Conservation (phyloP, 2,888 invertebrate genomes). For the Stenichneumon culpator region DNA sequence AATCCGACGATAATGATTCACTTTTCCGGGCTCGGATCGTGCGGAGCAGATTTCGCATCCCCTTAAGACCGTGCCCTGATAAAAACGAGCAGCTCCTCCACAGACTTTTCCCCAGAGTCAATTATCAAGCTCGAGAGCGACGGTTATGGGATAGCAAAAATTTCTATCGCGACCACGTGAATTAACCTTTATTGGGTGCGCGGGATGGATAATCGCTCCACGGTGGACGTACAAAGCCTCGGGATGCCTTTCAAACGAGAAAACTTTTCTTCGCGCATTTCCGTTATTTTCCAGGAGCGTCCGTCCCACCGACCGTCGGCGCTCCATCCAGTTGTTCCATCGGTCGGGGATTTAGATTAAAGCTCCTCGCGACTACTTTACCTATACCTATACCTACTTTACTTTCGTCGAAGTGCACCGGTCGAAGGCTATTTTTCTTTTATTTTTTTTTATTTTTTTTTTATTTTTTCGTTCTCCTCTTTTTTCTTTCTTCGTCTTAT, state of each 20-base stretch:
- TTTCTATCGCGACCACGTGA: constrained; percentile 28
- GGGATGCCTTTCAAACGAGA: constrained; percentile 74
- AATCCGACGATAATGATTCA: too few species aligned
- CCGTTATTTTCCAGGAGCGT: constrained; percentile 72
- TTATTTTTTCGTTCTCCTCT: constrained; percentile 7
- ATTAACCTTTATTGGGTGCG: constrained; percentile 25
- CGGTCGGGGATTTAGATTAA: constrained; percentile 48
- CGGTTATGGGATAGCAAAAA: neutral
- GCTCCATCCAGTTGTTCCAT: constrained; percentile 32
- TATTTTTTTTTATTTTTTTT: constrained; percentile 6
- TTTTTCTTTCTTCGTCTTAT: neutral
- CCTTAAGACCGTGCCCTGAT: too few species aligned
- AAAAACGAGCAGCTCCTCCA: neutral
- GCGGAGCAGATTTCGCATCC: too few species aligned
- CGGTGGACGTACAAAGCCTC: constrained; percentile 32
- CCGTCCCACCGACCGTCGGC: neutral
- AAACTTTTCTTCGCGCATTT: constrained; percentile 74
- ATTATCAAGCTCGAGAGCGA: neutral
- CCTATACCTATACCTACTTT: constrained; percentile 39
- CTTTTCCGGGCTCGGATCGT: too few species aligned
- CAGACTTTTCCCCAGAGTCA: neutral
- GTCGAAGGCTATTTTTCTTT: constrained; percentile 40
- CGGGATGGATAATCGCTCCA: constrained; percentile 39
- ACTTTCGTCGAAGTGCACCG: constrained; percentile 39
- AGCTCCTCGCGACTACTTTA: constrained; percentile 38